Conservation (phyloP, 2,797 vertebrate genomes). For the Microctenopoma lineatum region DNA sequence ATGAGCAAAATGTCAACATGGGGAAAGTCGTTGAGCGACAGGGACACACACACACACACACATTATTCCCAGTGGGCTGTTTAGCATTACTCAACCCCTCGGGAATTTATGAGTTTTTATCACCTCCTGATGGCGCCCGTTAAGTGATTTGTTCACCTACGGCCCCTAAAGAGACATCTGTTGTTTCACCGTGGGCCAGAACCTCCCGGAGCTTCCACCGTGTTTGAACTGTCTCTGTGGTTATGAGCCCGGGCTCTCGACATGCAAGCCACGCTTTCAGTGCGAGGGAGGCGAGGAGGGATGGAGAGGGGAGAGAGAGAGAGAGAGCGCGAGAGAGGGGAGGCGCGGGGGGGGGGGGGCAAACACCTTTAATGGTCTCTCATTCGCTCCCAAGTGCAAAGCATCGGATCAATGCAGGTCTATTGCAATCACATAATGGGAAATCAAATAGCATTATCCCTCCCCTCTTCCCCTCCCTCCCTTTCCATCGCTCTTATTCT, state of each 20-base stretch:
- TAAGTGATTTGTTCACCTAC: slow-evolving; percentile 99
- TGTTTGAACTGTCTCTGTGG: slow-evolving; percentile 95
- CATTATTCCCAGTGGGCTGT: slow-evolving; percentile 86
- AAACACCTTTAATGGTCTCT: slow-evolving; percentile 98
- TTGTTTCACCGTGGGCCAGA: slow-evolving; percentile 96
- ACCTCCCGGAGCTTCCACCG: slow-evolving; percentile 86
- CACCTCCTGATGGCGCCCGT: slow-evolving; percentile 97
- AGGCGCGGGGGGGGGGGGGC: slow-evolving; percentile 74
- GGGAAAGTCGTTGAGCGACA: slow-evolving; percentile 78
- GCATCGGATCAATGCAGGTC: slow-evolving; percentile 98
- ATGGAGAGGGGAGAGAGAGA: slow-evolving; percentile 64
- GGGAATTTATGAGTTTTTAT: slow-evolving; percentile 99
- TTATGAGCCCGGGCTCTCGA: slow-evolving; percentile 92
- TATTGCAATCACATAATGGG: slow-evolving; percentile 99
- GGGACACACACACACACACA: slow-evolving; percentile 48
- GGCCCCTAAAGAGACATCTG: slow-evolving; percentile 94
- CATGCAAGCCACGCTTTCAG: slow-evolving; percentile 91
- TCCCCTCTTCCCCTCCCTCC: slow-evolving; percentile 33
- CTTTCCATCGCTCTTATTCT: not conserved
- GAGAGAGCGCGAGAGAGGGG: not conserved
- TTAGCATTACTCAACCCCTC: slow-evolving; percentile 98
- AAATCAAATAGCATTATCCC: slow-evolving; percentile 98
- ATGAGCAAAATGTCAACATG: slow-evolving; percentile 99
- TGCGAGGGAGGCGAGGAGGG: slow-evolving; percentile 69
- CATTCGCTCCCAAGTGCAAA: slow-evolving; percentile 91